A percentile compares a stretch with the other conserved stretches of the same genome.
Evolutionary conservation across 1,140 invertebrate species (phyloP).

Genomic region (Pissodes strobi): DNA sequence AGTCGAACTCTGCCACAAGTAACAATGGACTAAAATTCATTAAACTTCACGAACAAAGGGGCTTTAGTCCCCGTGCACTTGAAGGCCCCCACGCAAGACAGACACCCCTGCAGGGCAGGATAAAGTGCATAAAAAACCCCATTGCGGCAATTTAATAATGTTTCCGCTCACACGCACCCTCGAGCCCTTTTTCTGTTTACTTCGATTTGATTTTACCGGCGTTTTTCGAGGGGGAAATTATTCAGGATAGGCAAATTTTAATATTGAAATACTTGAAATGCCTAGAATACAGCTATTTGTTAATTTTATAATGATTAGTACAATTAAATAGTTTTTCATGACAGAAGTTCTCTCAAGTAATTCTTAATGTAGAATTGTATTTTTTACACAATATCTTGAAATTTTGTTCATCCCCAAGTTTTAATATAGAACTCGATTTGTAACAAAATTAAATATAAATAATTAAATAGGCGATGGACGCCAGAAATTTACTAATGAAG

Average conservation of each 20-base stretch:
- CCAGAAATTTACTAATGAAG: too few species aligned
- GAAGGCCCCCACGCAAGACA: conserved; percentile 10
- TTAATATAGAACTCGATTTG: too few species aligned
- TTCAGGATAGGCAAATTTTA: neutral
- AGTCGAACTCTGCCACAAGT: conserved; percentile 16
- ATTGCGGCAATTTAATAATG: conserved; percentile 53
- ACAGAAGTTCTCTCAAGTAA: too few species aligned
- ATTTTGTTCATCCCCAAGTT: too few species aligned
- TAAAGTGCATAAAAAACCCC: conserved; percentile 50
- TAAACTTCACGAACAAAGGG: conserved; percentile 37
- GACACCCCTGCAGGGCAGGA: conserved; percentile 31
- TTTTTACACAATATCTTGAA: too few species aligned
- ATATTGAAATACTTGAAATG: neutral
- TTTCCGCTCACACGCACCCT: conserved; percentile 47
- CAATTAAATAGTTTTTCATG: too few species aligned
- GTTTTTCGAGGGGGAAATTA: neutral
- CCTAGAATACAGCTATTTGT: too few species aligned
- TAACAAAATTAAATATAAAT: too few species aligned
- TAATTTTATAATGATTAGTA: too few species aligned
- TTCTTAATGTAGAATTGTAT: too few species aligned
- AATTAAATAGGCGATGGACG: too few species aligned
- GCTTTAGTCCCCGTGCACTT: conserved; percentile 25
- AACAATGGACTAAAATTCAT: conserved; percentile 40
- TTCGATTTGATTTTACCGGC: conserved; percentile 22
- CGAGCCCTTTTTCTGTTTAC: conserved; percentile 10